Base-by-base conservation (phyloP, 2,113 vertebrate species). In the Urocitellus parryii region DNA sequence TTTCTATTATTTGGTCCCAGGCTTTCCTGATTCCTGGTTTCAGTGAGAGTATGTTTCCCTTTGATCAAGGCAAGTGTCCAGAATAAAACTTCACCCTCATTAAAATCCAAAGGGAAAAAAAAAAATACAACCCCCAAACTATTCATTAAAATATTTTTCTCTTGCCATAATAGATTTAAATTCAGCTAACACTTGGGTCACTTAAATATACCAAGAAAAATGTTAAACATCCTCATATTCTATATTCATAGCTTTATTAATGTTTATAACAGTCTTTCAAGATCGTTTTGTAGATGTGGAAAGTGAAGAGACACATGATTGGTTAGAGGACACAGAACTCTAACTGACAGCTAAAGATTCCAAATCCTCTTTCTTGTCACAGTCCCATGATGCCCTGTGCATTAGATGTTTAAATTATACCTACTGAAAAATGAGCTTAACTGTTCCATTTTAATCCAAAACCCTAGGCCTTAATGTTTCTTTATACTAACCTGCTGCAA, bases 401-500 rank as follows among this genome's bases (percentile, higher is more conserved):
- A 81, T 92, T 22, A 91, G 18, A 77, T 2, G n/a, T 20, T 96
- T 70, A 79, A 48, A 81, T 76, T 83, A 87, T 45, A 92, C 14
- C 42, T 72, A 92, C 34, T 58, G 22, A 94, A 96, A 70, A 95
- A 84, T 27, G 8, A 87, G 22, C 39, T 91, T 8, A 88, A 70
- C 20, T 63, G 22, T 34, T 86, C 39, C 56, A 76, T 29, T 79
- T 90, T 39, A 51, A 81, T 72, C 45, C 3, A 96, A 92, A 93
- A 4, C 12, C 84, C 88, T 37, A 76, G 45, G n/a, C 72, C 1
- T 89, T 73, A 17, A 95, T 8, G 63, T 77, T 89, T 4, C 53
- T 12, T 61, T 89, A 74, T 63, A 98, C 99, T 97, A 51, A 98
- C 98, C 98, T 98, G 96, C 82, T 98, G 97, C 82, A 98, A 98